Evolutionary conservation across 2,113 vertebrate genomes (phyloP).

Genomic region (Aspidoscelis tigris): DNA sequence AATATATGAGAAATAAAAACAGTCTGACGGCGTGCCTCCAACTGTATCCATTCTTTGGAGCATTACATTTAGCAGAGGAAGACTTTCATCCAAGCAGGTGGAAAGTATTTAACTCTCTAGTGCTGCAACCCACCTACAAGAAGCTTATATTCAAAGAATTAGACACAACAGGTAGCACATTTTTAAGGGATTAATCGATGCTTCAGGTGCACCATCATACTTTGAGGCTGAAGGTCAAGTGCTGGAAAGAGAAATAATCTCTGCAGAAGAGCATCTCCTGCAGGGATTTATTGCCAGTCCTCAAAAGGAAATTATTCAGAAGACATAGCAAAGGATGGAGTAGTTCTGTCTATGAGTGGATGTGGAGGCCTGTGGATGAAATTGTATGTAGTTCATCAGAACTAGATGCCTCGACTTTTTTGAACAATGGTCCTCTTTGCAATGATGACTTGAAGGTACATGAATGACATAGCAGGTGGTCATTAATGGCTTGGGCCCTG

Average conservation of each 20-base stretch:
- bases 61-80: conserved; percentile 34
- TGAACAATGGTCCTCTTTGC: background rate
- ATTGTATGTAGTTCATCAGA: conserved; percentile 14
- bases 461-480: too few species aligned
- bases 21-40: background rate
- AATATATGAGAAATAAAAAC: conserved; percentile 2
- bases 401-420: background rate
- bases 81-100: conserved; percentile 4
- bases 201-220: conserved; percentile 42
- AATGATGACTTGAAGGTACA: background rate
- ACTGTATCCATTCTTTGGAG: background rate
- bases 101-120: conserved; percentile 13
- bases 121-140: conserved; percentile 29
- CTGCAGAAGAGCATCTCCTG: conserved; percentile 36
- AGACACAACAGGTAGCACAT: conserved; percentile 36
- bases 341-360: background rate
- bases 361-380: background rate
- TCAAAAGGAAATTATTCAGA: conserved; percentile 40
- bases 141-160: conserved; percentile 42
- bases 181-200: conserved; percentile 56
- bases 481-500: too few species aligned
- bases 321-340: background rate
- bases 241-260: conserved; percentile 50
- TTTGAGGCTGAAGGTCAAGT: conserved; percentile 54
- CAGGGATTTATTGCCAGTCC: conserved; percentile 32